These are phyloP conservation scores for Pseudonaja textilis DNA, from an alignment of 2,113 vertebrate genomes.

Conservation along the genomic window DNA sequence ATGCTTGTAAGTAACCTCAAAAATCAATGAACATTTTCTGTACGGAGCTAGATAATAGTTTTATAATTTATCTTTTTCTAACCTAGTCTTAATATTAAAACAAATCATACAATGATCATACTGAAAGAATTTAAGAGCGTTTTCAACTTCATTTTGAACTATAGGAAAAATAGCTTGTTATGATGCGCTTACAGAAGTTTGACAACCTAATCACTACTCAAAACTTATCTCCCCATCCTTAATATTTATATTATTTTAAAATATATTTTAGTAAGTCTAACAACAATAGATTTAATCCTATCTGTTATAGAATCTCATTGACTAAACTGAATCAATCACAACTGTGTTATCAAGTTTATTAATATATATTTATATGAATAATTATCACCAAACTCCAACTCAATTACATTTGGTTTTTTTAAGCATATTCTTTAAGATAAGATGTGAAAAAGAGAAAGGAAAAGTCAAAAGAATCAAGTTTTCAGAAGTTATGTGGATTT, in stretches of 20 bases:
- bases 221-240: not conserved
- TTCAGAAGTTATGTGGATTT: not conserved
- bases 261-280: not conserved
- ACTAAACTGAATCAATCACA: not conserved
- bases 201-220: not conserved
- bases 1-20: not conserved
- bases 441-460: not conserved
- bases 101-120: not conserved
- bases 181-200: not conserved
- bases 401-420: not conserved
- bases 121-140: not conserved
- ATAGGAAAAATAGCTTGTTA: not conserved
- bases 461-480: not conserved
- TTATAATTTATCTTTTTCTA: not conserved
- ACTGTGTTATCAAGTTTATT: not conserved
- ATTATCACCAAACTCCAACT: not conserved
- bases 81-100: not conserved
- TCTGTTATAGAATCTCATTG: not conserved
- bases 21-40: not conserved
- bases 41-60: not conserved
- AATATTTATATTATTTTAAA: not conserved
- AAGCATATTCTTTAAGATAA: not conserved
- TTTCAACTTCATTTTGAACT: not conserved
- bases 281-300: not conserved
- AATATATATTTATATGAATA: not conserved